Percentiles rank a stretch among this genome's conserved stretches.
Conservation (phyloP, 1,140 invertebrate species). For the Catajapyx aquilonaris region DNA sequence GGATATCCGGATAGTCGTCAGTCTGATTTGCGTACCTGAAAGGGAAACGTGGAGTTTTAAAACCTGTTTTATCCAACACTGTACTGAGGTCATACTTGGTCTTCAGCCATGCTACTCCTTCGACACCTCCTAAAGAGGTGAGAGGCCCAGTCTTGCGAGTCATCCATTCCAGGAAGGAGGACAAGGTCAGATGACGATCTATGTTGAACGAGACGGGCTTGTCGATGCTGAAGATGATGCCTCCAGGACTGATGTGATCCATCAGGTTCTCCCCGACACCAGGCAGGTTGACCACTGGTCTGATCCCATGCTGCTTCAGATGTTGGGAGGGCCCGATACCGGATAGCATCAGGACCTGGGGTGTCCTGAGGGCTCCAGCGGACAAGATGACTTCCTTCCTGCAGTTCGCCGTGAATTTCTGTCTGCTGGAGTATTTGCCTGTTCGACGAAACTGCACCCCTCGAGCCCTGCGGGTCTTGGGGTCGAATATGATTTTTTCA, state of each 20-base stretch:
- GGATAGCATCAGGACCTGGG: conserved; percentile 30
- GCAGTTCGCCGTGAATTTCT: conserved; percentile 12
- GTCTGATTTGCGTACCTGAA: too few relatives aligned
- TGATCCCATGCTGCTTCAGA: conserved; percentile 15
- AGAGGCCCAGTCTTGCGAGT: conserved; percentile 54
- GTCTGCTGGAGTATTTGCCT: not conserved
- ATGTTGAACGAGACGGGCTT: conserved; percentile 57
- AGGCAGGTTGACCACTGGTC: not conserved
- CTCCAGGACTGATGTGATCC: conserved; percentile 62
- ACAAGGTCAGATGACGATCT: conserved; percentile 47
- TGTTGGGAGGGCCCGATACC: conserved; percentile 27
- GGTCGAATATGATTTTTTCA: conserved; percentile 11
- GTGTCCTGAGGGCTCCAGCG: conserved; percentile 28
- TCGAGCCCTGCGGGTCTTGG: not conserved
- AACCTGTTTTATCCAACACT: not conserved
- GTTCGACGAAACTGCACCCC: not conserved
- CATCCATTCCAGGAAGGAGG: conserved; percentile 59
- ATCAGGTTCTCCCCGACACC: conserved; percentile 26
- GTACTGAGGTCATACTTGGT: conserved; percentile 47
- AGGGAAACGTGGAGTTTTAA: not conserved
- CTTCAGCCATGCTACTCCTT: conserved; percentile 63
- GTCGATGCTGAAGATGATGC: conserved; percentile 57
- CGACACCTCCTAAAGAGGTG: conserved; percentile 52
- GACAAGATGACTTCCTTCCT: conserved; percentile 26
- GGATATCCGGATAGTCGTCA: conserved; percentile 58